phyloP scores from a whole-genome alignment of 2,888 invertebrate species.

The Stenurella melanura region DNA sequence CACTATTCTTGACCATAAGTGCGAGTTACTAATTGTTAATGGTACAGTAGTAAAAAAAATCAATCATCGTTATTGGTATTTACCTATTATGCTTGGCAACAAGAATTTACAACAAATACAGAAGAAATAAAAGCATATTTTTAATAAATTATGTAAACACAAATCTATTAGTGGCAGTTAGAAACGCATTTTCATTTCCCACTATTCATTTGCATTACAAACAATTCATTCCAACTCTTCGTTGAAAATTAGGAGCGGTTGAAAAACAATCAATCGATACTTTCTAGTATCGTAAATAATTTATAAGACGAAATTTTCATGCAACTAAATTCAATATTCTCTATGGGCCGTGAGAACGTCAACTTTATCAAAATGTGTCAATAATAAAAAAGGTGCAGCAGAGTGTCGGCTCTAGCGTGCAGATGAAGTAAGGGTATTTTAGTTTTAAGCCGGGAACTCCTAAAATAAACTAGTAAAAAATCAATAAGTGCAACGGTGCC shows the following conservation, averaged over 20 bases:
- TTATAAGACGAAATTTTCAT: constrained; percentile 34
- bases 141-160: neutral
- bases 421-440: constrained; percentile 53
- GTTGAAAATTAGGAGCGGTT: constrained; percentile 28
- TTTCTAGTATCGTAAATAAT: constrained; percentile 23
- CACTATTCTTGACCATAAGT: no score
- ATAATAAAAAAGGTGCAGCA: constrained; percentile 56
- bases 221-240: neutral
- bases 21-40: no score
- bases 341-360: constrained; percentile 23
- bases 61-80: neutral
- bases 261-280: constrained; percentile 33
- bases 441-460: constrained; percentile 64
- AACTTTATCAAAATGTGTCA: constrained; percentile 54
- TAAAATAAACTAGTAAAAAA: constrained; percentile 68
- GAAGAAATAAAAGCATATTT: neutral
- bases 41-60: neutral
- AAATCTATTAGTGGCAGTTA: neutral
- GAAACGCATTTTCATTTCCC: neutral
- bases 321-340: constrained; percentile 26
- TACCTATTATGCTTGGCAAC: neutral
- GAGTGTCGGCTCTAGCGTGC: constrained; percentile 46
- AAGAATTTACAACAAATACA: neutral
- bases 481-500: constrained; percentile 67
- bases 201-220: constrained; percentile 4